These are phyloP conservation scores for Cirrhinus molitorella DNA, from an alignment of 2,797 vertebrate genomes.

Conservation along the genomic window DNA sequence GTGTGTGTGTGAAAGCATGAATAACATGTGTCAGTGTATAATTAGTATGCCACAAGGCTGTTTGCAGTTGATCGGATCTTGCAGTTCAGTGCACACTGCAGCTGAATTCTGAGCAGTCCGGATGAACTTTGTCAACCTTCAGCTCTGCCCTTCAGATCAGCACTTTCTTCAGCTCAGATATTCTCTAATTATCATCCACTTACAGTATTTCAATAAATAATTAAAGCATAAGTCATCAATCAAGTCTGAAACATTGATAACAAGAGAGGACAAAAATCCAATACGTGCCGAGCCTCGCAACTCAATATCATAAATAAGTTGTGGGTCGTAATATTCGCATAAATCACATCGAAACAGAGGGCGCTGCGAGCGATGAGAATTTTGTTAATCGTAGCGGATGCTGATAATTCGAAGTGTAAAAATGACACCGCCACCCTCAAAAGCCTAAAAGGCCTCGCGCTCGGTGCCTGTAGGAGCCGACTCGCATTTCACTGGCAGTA, in stretches of 20 bases:
- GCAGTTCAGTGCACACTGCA: conserved; percentile 64
- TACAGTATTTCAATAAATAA: conserved; percentile 85
- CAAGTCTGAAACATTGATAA: conserved; percentile 82
- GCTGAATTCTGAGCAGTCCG: conserved; percentile 76
- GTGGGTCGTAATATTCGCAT: conserved; percentile 56
- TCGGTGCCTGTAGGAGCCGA: neutral
- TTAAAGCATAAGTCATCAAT: conserved; percentile 84
- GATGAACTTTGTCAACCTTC: conserved; percentile 80
- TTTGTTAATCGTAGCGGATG: conserved; percentile 48
- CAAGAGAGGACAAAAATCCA: conserved; percentile 73
- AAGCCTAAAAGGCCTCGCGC: conserved; percentile 1
- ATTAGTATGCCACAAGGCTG: conserved; percentile 48
- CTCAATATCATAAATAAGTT: conserved; percentile 60
- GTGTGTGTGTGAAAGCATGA: conserved; percentile 21
- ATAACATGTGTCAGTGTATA: conserved; percentile 25
- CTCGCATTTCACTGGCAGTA: conserved; percentile 41
- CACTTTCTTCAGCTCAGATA: conserved; percentile 52
- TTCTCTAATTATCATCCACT: conserved; percentile 81
- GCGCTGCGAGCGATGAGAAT: conserved; percentile 30
- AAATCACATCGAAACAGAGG: conserved; percentile 44
- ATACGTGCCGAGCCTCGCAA: conserved; percentile 66
- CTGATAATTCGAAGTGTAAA: conserved; percentile 42
- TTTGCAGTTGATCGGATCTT: conserved; percentile 31
- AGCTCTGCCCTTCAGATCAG: conserved; percentile 69
- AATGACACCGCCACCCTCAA: conserved; percentile 28